A percentile compares a stretch with the other conserved stretches of the same genome.
Conservation (phyloP, 2,113 vertebrate genomes). For the Macquaria australasica region DNA sequence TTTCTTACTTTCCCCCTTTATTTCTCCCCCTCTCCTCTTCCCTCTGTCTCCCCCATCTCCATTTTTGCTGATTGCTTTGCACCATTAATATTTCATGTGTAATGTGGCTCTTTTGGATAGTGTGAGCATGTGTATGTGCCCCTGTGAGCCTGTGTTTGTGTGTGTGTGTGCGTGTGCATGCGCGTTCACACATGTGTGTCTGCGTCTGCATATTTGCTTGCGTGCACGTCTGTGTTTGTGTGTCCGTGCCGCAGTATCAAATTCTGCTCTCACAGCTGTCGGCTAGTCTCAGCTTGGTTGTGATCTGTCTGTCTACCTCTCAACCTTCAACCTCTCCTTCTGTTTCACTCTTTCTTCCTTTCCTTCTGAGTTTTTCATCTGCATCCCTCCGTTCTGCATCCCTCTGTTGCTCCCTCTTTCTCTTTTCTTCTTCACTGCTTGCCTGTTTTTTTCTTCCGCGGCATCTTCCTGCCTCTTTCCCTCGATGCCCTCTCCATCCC, state of each 20-base stretch:
- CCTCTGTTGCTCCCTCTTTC: constrained; percentile 29
- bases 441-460: constrained; percentile 4
- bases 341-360: constrained; percentile 67
- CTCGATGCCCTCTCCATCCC: constrained; percentile 37
- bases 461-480: constrained; percentile 36
- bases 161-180: not conserved
- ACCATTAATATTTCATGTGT: constrained; percentile 87
- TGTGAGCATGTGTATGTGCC: constrained; percentile 70
- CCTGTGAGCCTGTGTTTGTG: constrained; percentile 25
- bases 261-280: constrained; percentile 86
- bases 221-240: constrained; percentile 58
- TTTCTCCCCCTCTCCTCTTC: constrained; percentile 33
- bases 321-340: constrained; percentile 81
- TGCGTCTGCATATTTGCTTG: constrained; percentile 44
- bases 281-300: constrained; percentile 73
- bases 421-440: constrained; percentile 38
- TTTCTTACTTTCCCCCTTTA: constrained; percentile 16
- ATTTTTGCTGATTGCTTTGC: constrained; percentile 85
- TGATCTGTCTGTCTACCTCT: constrained; percentile 82
- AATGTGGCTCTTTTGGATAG: constrained; percentile 84
- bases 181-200: not conserved
- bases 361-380: constrained; percentile 53
- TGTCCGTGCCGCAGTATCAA: constrained; percentile 81
- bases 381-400: constrained; percentile 41
- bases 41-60: constrained; percentile 75